Percentiles rank a stretch among this genome's conserved stretches.
Evolutionary conservation across 2,888 invertebrate genomes (phyloP).

Genomic region (Cyaniris semiargus): DNA sequence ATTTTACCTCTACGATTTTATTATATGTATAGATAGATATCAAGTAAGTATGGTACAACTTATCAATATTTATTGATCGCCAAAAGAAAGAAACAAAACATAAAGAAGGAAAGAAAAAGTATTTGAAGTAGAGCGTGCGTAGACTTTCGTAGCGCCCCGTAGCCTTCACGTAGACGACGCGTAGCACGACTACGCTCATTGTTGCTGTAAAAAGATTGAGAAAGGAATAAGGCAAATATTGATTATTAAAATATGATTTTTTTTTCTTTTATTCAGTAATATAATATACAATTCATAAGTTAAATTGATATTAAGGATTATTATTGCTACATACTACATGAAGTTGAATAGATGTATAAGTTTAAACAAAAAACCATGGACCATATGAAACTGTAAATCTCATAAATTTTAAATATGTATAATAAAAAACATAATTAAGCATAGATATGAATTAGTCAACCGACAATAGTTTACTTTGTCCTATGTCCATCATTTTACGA

Average conservation of each 20-base stretch:
- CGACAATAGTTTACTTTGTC: constrained; percentile 14
- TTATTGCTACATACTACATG: no score
- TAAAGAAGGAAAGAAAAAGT: neutral
- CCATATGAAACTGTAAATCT: no score
- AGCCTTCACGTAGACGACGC: neutral
- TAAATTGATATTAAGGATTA: no score
- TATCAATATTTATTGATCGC: no score
- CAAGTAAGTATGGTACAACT: no score
- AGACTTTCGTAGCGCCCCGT: neutral
- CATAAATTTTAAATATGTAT: neutral
- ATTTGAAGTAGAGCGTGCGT: neutral
- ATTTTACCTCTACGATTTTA: no score
- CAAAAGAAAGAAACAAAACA: neutral
- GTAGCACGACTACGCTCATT: neutral
- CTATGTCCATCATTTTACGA: constrained; percentile 27
- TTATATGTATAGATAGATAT: no score
- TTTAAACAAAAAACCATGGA: no score
- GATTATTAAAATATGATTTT: no score
- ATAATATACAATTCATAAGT: no score
- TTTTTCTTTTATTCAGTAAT: no score
- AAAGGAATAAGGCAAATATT: neutral
- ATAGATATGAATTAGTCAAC: constrained; percentile 8
- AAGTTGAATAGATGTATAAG: no score
- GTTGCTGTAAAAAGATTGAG: neutral
- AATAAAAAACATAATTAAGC: neutral